Percentiles rank a stretch among this genome's conserved stretches.
Conservation (phyloP, 2,888 invertebrate species). For the Gortyna flavago region DNA sequence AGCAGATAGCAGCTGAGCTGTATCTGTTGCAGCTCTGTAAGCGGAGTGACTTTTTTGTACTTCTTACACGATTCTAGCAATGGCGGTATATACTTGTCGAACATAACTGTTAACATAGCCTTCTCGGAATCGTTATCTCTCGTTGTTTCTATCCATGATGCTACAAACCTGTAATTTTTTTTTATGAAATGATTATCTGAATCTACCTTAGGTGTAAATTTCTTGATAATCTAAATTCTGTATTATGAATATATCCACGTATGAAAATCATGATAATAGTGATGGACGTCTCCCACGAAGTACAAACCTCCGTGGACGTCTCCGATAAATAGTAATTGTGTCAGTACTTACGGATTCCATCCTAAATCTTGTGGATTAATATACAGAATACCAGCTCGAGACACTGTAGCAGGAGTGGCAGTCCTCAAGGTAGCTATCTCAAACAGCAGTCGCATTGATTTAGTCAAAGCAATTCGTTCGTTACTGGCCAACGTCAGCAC, state of each 20-base stretch:
- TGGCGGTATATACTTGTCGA: conserved; percentile 97
- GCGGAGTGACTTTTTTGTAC: conserved; percentile 97
- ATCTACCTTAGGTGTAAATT: background rate
- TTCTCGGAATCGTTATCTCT: conserved; percentile 93
- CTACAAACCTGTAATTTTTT: conserved; percentile 93
- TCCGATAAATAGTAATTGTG: background rate
- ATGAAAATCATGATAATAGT: background rate
- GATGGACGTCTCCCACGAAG: background rate
- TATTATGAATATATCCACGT: background rate
- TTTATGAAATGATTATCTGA: background rate
- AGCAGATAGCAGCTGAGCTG: conserved; percentile 96
- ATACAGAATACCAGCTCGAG: conserved; percentile 97
- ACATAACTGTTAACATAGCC: conserved; percentile 95
- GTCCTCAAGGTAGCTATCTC: conserved; percentile 97
- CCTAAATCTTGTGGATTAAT: conserved; percentile 98
- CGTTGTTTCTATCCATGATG: conserved; percentile 96
- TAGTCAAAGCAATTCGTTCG: conserved; percentile 97
- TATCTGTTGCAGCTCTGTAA: conserved; percentile 97
- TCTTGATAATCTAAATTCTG: background rate
- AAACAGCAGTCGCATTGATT: conserved; percentile 97
- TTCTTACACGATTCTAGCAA: conserved; percentile 94
- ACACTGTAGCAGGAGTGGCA: conserved; percentile 98
- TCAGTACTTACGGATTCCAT: conserved; percentile 95
- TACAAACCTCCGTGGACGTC: background rate
- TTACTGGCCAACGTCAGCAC: conserved; percentile 98